Base-by-base conservation (phyloP, 2,113 vertebrate species). In the Sylvia atricapilla region DNA sequence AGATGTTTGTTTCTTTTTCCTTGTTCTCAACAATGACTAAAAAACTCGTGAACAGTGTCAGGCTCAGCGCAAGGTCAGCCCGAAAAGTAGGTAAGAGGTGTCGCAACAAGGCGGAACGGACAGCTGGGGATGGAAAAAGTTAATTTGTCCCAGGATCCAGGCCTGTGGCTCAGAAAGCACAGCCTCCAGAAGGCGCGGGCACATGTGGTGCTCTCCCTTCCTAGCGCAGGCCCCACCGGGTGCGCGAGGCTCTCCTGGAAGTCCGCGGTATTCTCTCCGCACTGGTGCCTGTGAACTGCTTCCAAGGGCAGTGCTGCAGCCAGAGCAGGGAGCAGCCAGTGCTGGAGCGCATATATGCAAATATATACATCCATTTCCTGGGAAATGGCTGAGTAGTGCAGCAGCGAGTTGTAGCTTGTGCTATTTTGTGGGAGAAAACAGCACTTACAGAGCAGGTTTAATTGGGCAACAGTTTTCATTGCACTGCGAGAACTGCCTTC, bases 1-100 rank as follows among this genome's bases (percentile, higher is more conserved):
- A 97, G 97, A 97, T 97, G 97, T 97, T 96, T 96, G 90, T 93
- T 96, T 92, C 92, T 95, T 66, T 95, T 84, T 63, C 62, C 92
- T 95, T 70, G 39, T 63, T 90, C 93, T 95, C 74, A 84, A 94
- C 87, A 92, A 95, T 93, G 96, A 96, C 95, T 94, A 94, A 96
- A 97, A 93, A 90, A 89, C 95, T 95, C 86, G 67, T 94, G 94
- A 94, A 95, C 91, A 74, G 90, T 35, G 82, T 86, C 68, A 9
- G 79, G 89, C 92, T 76, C 83, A 64, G 79, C 6, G 0, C 94
- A 85, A 94, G 91, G 94, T 94, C 96, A 95, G 88, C 80, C 64
- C 15, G 12, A 86, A 95, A 96, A 96, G 77, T 95, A 95, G 95
- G 95, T 96, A 96, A 97, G 96, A 97, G 91, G 96, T 95, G 90